phyloP scores from a whole-genome alignment of 37 sponge, comb jelly and placozoan genomes.

The Chondrosia reniformis region DNA sequence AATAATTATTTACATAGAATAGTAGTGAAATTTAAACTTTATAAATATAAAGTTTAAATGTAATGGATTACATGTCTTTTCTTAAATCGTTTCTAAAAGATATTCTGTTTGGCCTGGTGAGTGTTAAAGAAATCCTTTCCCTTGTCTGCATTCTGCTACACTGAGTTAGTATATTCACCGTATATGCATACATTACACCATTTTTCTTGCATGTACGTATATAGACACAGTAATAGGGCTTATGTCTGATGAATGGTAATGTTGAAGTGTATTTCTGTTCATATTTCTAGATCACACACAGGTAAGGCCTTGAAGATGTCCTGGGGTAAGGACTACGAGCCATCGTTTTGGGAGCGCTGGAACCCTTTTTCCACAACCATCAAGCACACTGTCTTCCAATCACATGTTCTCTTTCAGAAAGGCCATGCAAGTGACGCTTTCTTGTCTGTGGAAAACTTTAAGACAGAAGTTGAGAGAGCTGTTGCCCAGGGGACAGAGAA shows the following conservation, averaged over 20 bases:
- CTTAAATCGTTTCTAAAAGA: no score
- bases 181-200: not conserved
- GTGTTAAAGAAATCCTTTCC: no score
- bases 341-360: slow-evolving; percentile 55
- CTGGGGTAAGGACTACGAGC: slow-evolving; percentile 44
- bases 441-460: slow-evolving; percentile 20
- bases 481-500: not conserved
- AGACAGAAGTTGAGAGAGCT: slow-evolving; percentile 33
- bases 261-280: not conserved
- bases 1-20: no score
- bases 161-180: not conserved
- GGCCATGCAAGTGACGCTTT: slow-evolving; percentile 1
- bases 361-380: slow-evolving; percentile 51
- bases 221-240: not conserved
- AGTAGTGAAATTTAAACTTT: no score
- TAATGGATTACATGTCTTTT: no score
- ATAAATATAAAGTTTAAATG: no score
- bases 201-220: not conserved
- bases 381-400: slow-evolving; percentile 43
- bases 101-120: no score
- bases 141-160: not conserved
- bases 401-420: slow-evolving; percentile 48
- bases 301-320: slow-evolving; percentile 49
- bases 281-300: slow-evolving; percentile 14
- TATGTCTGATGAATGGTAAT: not conserved